Evolutionary conservation across 2,797 vertebrate species (phyloP).

Genomic region (Sebastes jordani): DNA sequence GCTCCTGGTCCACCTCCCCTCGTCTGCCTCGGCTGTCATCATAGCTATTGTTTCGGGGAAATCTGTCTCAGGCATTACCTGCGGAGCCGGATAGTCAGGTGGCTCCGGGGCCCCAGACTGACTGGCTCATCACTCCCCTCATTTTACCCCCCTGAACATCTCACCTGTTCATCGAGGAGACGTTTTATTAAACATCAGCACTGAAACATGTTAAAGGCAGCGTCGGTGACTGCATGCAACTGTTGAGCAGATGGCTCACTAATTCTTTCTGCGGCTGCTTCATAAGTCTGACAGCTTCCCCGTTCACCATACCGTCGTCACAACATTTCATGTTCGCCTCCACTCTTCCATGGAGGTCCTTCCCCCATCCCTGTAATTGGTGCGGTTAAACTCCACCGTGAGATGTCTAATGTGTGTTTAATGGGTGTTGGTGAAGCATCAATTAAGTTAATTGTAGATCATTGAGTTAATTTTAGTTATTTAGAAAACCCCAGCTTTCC

Average conservation of each 20-base stretch:
- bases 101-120: constrained; percentile 56
- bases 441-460: constrained; percentile 82
- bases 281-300: constrained; percentile 44
- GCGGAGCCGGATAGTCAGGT: constrained; percentile 57
- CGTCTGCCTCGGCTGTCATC: constrained; percentile 76
- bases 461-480: constrained; percentile 83
- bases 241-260: constrained; percentile 57
- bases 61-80: constrained; percentile 56
- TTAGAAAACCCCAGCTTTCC: constrained; percentile 80
- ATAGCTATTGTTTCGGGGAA: constrained; percentile 66
- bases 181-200: constrained; percentile 16
- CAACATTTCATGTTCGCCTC: constrained; percentile 61
- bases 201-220: background rate
- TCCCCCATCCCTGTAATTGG: constrained; percentile 76
- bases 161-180: constrained; percentile 24
- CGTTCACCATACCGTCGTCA: constrained; percentile 56
- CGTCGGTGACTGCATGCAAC: constrained; percentile 16
- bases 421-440: constrained; percentile 72
- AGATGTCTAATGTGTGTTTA: constrained; percentile 81
- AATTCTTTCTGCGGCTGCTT: constrained; percentile 50
- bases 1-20: constrained; percentile 37
- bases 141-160: background rate
- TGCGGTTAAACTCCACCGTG: constrained; percentile 65
- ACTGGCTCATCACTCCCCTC: constrained; percentile 40
- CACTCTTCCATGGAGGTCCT: constrained; percentile 73